Conservation (phyloP, 2,888 invertebrate genomes). For the Calameuta idolon region DNA sequence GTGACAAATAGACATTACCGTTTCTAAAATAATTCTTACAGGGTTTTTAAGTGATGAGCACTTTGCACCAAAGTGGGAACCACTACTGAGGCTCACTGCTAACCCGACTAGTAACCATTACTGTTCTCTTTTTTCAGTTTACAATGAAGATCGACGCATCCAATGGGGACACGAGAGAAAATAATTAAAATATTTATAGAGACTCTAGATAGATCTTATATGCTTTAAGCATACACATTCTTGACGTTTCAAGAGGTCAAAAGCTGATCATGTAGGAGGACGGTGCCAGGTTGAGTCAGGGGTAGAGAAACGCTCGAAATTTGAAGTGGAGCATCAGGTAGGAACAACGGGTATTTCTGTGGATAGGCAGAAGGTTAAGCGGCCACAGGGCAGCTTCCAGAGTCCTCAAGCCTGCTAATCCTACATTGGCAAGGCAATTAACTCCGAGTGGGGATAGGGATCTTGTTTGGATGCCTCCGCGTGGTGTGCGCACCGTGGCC, state of each 20-base stretch:
- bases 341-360: constrained; percentile 9
- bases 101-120: neutral
- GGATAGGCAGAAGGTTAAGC: constrained; percentile 19
- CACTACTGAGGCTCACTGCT: neutral
- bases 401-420: constrained; percentile 46
- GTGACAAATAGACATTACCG: neutral
- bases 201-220: neutral
- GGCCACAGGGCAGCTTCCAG: constrained; percentile 27
- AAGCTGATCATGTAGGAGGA: neutral
- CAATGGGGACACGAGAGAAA: neutral
- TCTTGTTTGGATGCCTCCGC: constrained; percentile 42
- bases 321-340: neutral
- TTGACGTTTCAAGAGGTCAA: neutral
- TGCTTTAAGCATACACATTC: neutral
- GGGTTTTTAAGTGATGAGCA: neutral
- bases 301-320: neutral
- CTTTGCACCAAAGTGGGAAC: neutral
- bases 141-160: neutral
- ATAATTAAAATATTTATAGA: neutral
- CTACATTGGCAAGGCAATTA: constrained; percentile 59
- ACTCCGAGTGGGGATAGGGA: constrained; percentile 47
- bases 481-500: constrained; percentile 25
- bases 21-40: neutral
- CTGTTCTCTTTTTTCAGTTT: neutral
- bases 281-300: neutral